These are phyloP conservation scores for Vireo altiloquus DNA, from an alignment of 2,113 vertebrate genomes.

Conservation along the genomic window DNA sequence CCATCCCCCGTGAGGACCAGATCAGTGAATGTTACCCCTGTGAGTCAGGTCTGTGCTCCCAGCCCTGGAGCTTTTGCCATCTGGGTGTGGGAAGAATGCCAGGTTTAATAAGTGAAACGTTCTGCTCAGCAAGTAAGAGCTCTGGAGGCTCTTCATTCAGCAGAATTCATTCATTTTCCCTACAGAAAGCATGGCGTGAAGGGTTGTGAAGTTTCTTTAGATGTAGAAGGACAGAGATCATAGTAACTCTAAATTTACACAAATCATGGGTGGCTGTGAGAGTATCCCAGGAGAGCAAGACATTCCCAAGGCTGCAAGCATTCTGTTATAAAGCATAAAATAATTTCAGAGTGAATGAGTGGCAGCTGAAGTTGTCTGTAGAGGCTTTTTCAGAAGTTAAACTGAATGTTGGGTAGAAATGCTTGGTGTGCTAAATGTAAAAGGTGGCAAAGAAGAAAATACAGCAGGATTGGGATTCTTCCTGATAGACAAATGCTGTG, in stretches of 20 bases:
- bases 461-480: not conserved
- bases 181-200: not conserved
- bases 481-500: not conserved
- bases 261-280: not conserved
- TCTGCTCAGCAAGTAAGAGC: not conserved
- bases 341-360: not conserved
- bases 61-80: not conserved
- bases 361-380: not conserved
- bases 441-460: not conserved
- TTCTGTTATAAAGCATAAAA: not conserved
- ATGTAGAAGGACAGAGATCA: not conserved
- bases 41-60: conserved; percentile 69
- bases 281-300: not conserved
- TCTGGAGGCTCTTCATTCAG: not conserved
- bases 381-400: not conserved
- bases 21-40: conserved; percentile 77
- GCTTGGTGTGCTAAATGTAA: not conserved
- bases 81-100: not conserved
- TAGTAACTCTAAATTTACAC: not conserved
- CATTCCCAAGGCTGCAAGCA: not conserved
- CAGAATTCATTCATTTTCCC: not conserved
- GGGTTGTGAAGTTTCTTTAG: not conserved
- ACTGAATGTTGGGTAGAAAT: not conserved
- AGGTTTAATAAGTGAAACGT: rapidly evolving
- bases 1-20: conserved; percentile 84